Evolutionary conservation across 2,888 invertebrate species (phyloP).

Genomic region (Pseudolycoriella hygida): DNA sequence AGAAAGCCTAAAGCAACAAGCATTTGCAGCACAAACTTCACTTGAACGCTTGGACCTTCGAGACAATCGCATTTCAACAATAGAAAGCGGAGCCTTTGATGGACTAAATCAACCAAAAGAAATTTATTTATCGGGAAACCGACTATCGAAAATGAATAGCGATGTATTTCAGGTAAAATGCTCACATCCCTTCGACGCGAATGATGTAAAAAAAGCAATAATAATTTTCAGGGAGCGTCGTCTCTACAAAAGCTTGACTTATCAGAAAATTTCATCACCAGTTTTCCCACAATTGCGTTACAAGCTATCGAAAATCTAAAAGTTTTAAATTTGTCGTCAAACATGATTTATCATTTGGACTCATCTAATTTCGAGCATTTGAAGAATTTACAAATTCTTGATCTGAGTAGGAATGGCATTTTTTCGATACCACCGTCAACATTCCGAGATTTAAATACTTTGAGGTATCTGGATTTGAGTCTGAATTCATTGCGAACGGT

Average conservation of each 20-base stretch:
- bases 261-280: constrained; percentile 68
- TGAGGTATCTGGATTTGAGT: constrained; percentile 63
- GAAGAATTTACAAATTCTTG: constrained; percentile 50
- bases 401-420: constrained; percentile 70
- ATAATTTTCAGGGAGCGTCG: constrained; percentile 36
- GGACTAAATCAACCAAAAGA: constrained; percentile 46
- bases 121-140: constrained; percentile 60
- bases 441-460: constrained; percentile 52
- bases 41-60: constrained; percentile 64
- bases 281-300: constrained; percentile 63
- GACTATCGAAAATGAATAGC: constrained; percentile 63
- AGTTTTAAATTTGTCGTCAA: constrained; percentile 65
- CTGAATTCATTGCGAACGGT: constrained; percentile 77
- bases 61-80: constrained; percentile 52
- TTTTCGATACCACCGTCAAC: constrained; percentile 66
- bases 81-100: constrained; percentile 59
- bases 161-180: constrained; percentile 52
- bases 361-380: constrained; percentile 51
- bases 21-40: constrained; percentile 50
- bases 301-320: constrained; percentile 50
- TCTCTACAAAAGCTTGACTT: constrained; percentile 65
- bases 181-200: too few relatives aligned
- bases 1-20: constrained; percentile 17
- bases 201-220: too few relatives aligned
- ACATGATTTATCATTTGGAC: constrained; percentile 71